A percentile compares a stretch with the other conserved stretches of the same genome.
Evolutionary conservation across 2,113 vertebrate species (phyloP).

Genomic region (Apodemus sylvaticus): DNA sequence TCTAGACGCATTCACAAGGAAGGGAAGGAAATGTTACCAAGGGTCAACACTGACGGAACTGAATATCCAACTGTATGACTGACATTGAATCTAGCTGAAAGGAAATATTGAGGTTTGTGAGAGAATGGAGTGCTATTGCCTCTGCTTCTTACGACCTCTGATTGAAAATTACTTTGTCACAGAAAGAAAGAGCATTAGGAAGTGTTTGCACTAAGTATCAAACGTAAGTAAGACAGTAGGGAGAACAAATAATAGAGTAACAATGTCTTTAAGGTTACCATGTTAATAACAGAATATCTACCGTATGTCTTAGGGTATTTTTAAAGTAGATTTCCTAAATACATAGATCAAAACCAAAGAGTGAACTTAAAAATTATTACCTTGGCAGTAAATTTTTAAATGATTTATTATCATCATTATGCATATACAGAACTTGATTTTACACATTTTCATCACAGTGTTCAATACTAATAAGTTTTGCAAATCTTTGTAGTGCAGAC

Average conservation of each 20-base stretch:
- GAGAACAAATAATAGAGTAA: background rate
- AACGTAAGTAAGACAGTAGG: background rate
- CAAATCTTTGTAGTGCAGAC: background rate
- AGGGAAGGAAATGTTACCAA: slow-evolving; percentile 19
- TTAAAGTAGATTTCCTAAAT: background rate
- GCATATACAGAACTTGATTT: background rate
- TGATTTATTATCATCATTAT: background rate
- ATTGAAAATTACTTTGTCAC: slow-evolving; percentile 7
- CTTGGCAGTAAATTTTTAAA: background rate
- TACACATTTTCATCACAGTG: background rate
- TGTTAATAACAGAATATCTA: background rate
- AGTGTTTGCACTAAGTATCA: background rate
- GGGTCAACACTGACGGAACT: background rate
- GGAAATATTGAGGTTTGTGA: background rate
- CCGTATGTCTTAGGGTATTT: background rate
- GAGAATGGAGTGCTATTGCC: background rate
- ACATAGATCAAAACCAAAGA: background rate
- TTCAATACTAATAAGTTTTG: background rate
- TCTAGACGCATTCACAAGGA: background rate
- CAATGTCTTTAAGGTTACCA: background rate
- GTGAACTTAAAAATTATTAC: background rate
- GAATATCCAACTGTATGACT: background rate
- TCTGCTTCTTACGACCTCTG: background rate
- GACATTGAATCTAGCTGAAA: slow-evolving; percentile 36
- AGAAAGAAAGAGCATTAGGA: background rate